phyloP scores from a whole-genome alignment of 2,113 vertebrate species.

The Tragelaphus imberbis region DNA sequence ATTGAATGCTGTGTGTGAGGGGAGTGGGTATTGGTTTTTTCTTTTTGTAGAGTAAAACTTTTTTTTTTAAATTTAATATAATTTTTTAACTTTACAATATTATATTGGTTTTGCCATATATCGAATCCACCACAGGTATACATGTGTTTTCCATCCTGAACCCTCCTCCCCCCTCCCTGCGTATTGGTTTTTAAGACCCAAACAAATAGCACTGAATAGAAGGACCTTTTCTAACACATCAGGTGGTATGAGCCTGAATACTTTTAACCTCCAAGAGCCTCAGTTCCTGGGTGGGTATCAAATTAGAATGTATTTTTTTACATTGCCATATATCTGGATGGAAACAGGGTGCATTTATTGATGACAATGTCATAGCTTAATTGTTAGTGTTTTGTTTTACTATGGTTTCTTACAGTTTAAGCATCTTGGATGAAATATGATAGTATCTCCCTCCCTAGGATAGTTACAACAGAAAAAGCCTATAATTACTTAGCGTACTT shows the following conservation, averaged over 20 bases:
- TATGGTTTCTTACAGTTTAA: neutral
- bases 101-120: no score
- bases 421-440: neutral
- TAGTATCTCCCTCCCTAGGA: neutral
- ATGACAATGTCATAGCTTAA: neutral
- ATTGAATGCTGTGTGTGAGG: neutral
- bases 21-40: neutral
- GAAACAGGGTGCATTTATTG: neutral
- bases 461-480: neutral
- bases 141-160: no score
- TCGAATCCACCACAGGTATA: no score
- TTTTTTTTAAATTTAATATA: no score
- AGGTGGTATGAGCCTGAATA: neutral
- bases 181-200: neutral
- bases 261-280: neutral
- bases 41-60: no score
- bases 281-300: neutral
- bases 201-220: neutral
- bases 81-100: no score
- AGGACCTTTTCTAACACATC: neutral
- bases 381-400: neutral
- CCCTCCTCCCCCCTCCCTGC: no score
- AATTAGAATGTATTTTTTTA: neutral
- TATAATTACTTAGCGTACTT: conserved; percentile 25
- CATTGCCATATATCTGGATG: neutral